phyloP scores from a whole-genome alignment of 2,888 invertebrate species.

The Stenurella melanura region DNA sequence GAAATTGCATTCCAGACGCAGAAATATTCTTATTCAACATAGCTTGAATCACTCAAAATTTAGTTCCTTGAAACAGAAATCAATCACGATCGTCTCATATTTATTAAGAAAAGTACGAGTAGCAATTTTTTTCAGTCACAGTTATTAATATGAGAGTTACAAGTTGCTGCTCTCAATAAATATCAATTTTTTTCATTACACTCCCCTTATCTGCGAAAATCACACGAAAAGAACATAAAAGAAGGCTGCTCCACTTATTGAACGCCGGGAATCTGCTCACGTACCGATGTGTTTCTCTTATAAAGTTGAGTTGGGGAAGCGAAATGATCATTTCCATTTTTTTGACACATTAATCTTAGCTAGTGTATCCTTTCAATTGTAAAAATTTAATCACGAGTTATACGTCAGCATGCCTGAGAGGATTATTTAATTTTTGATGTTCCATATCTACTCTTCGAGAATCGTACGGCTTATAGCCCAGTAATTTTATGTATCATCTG shows the following conservation, averaged over 20 bases:
- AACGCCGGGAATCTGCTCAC: conserved; percentile 21
- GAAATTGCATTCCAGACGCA: no score
- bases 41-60: no score
- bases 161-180: background rate
- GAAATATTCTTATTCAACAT: no score
- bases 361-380: conserved; percentile 26
- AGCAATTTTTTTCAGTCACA: background rate
- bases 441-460: background rate
- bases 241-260: conserved; percentile 24
- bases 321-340: conserved; percentile 34
- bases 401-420: conserved; percentile 15
- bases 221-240: conserved; percentile 17
- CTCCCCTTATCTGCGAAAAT: conserved; percentile 10
- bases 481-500: no score
- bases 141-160: background rate
- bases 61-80: no score
- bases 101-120: background rate
- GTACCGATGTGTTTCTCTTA: conserved; percentile 18
- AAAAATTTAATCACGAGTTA: conserved; percentile 35
- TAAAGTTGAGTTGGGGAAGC: conserved; percentile 10
- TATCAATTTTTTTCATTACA: conserved; percentile 14
- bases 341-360: conserved; percentile 36
- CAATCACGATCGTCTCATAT: no score
- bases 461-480: background rate
- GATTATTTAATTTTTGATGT: conserved; percentile 27